Base-by-base conservation (phyloP, 2,888 invertebrate species). In the Morpho achilles region DNA sequence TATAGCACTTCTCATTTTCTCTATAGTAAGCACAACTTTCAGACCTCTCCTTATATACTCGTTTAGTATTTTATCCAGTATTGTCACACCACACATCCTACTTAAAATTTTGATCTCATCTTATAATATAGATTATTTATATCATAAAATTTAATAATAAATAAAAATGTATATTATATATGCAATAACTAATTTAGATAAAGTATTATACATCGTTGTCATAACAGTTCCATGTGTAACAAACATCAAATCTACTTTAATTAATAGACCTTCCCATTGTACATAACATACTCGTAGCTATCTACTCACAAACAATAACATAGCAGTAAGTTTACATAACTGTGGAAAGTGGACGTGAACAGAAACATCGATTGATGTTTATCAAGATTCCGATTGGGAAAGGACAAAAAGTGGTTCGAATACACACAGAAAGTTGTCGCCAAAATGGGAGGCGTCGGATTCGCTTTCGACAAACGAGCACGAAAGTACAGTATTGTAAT, bases 391-490 rank as follows among this genome's bases (percentile, higher is more conserved):
- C 74, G 75, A 82, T 82, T 84, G 79, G 80, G 82, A 83, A 84
- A 82, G 80, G 80, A 82, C 80, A 88, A 88, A 89, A 88, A 87
- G 84, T 80, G 74, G 84, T 81, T 79, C 74, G 81, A 71, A 75
- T 76, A 74, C 78, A 78, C 75, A 79, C 82, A 79, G 87, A 87
- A 88, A 87, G 86, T 82, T 85, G 84, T 82, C 81, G 72, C 82
- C 82, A 75, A 86, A 84, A 76, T 80, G 75, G 84, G 82, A 80
- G 79, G 68, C 74, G 65, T 67, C 74, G 74, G 77, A 74, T 82
- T 89, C 89, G 85, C 85, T 90, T 89, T 88, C 87, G 75, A 81
- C 73, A 74, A 77, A 77, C 75, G 84, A 84, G 75, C 71, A 77
- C 77, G 84, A 85, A 84, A 85, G 87, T 84, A 77, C 69, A 67